These are phyloP conservation scores for Onchidella celtica DNA, from an alignment of 2,888 invertebrate species.

Conservation along the genomic window DNA sequence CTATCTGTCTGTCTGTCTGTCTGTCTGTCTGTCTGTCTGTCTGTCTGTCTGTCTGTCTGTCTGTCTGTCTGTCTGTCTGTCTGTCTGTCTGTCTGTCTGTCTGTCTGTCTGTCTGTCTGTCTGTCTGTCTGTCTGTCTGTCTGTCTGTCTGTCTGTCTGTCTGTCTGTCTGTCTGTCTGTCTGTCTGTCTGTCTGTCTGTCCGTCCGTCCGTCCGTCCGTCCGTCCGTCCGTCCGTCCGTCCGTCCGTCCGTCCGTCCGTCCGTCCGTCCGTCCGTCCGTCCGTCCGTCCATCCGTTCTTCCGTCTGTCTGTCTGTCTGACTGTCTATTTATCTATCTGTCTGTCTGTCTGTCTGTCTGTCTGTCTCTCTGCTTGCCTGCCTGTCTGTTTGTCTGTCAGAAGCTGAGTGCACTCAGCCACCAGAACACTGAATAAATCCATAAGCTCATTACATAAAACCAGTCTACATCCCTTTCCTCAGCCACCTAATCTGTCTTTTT, in stretches of 20 bases:
- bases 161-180: neutral
- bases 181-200: neutral
- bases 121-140: neutral
- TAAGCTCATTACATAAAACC: too few species aligned
- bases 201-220: neutral
- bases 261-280: neutral
- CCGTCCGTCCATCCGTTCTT: neutral
- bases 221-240: neutral
- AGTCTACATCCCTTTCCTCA: too few species aligned
- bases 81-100: neutral
- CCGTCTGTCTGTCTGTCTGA: too few species aligned
- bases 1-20: neutral
- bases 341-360: too few species aligned
- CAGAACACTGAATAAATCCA: too few species aligned
- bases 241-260: neutral
- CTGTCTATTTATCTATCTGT: too few species aligned
- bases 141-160: neutral
- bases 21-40: neutral
- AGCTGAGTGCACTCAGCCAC: too few species aligned
- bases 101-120: neutral
- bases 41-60: neutral
- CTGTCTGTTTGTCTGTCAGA: too few species aligned
- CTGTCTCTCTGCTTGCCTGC: too few species aligned
- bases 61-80: neutral
- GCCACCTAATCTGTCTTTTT: too few species aligned